Conservation (phyloP, 2,797 vertebrate genomes). For the Aplochiton taeniatus region DNA sequence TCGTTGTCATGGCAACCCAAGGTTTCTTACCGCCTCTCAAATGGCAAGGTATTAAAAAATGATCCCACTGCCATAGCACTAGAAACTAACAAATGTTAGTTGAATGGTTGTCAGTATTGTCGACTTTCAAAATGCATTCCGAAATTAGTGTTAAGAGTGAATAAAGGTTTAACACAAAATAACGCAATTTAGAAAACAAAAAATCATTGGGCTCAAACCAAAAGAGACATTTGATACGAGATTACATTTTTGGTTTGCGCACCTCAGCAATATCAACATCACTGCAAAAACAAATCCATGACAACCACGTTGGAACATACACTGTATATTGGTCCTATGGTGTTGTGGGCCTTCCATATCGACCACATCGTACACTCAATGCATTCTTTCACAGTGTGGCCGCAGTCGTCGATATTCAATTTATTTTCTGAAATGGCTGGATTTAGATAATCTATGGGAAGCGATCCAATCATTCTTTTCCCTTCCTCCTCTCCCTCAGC, state of each 20-base stretch:
- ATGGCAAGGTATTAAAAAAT: too few species aligned
- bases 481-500: conserved; percentile 26
- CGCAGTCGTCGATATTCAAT: conserved; percentile 77
- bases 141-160: too few species aligned
- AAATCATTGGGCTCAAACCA: too few species aligned
- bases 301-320: conserved; percentile 53
- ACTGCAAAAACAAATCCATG: conserved; percentile 69
- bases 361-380: conserved; percentile 70
- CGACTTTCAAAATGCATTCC: too few species aligned
- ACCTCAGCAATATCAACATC: conserved; percentile 65
- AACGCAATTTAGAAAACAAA: too few species aligned
- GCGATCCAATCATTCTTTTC: conserved; percentile 77
- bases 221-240: too few species aligned
- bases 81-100: too few species aligned
- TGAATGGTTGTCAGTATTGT: too few species aligned
- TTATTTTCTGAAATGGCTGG: conserved; percentile 57
- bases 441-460: conserved; percentile 79
- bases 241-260: conserved; percentile 57
- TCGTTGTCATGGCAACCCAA: conserved; percentile 39
- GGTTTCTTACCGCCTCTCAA: too few species aligned
- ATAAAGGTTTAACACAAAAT: too few species aligned
- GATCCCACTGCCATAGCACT: too few species aligned
- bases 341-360: conserved; percentile 68
- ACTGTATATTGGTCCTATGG: conserved; percentile 67
- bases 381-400: too few species aligned